Evolutionary conservation across 2,888 invertebrate genomes (phyloP), one percentile per base, ranked within the genome.

Genomic region (Pterostichus niger): DNA sequence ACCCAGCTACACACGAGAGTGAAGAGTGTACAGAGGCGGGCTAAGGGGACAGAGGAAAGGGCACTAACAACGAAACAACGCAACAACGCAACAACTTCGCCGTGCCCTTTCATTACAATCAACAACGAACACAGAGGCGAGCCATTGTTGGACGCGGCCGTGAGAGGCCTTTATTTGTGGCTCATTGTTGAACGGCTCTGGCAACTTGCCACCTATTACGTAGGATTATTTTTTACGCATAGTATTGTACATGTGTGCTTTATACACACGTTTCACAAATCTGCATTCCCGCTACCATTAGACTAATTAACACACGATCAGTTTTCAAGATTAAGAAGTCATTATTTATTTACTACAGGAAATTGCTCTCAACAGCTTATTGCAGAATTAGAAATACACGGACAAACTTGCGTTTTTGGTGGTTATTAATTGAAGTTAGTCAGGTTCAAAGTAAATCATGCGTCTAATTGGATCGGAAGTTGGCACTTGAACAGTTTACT

Each of bases 151-250:
- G 33, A 10, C n/a, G 49, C 11, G 31, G 6, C 73, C 73, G 33
- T 46, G 73, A 73, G 73, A 73, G 52, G 75, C 33, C 49, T 75
- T 75, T 75, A 75, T 75, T 75, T 75, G 75, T 52, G 75, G 75
- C 52, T 75, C 52, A 75, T 75, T 75, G 75, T 75, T 75, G 75
- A 52, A 52, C 33, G 31, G 52, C 52, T 52, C 52, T 75, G 75
- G 75, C 75, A 75, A 75, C 75, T 75, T 75, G 75, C 75, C 75
- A 75, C 49, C 75, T 52, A 75, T 75, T 75, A 75, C 52, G 15
- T 17, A 52, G 75, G 75, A 75, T 75, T 75, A 75, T 75, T 75
- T 73, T 71, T 75, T 71, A 31, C 44, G 44, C 44, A 68, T 68
- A 17, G 11, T 35, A 40, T 15, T 17, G 44, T 71, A 46, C 64